phyloP scores from a whole-genome alignment of 2,888 invertebrate genomes.

The Acanthococcus lagerstroemiae region DNA sequence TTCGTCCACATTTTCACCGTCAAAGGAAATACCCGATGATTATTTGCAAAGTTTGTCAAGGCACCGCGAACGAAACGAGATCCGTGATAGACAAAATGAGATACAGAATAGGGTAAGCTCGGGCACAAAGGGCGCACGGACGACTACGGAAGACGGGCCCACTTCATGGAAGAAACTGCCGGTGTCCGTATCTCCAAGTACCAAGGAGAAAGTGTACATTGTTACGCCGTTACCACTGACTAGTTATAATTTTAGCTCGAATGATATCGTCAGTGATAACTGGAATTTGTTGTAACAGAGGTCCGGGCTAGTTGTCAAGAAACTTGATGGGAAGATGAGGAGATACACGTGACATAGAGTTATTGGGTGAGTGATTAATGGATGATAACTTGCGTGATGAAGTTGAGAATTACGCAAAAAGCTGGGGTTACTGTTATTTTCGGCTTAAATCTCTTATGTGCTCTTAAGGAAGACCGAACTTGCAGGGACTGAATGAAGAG shows the following conservation, averaged over 20 bases:
- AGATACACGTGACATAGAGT: too few species aligned
- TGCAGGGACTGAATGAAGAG: too few species aligned
- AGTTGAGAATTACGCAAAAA: too few species aligned
- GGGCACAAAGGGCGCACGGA: background rate
- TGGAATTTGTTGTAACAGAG: conserved; percentile 5
- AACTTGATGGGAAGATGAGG: too few species aligned
- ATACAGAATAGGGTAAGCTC: conserved; percentile 2
- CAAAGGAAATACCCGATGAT: conserved; percentile 68
- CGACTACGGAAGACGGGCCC: conserved; percentile 40
- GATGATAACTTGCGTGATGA: too few species aligned
- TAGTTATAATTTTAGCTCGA: conserved; percentile 18
- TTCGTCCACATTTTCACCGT: conserved; percentile 45
- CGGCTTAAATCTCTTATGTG: too few species aligned
- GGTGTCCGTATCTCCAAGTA: conserved; percentile 62
- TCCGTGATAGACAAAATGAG: background rate
- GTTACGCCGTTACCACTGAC: conserved; percentile 61
- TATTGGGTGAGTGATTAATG: too few species aligned
- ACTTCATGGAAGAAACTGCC: conserved; percentile 57
- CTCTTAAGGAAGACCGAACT: too few species aligned
- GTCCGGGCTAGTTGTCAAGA: too few species aligned
- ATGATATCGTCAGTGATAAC: conserved; percentile 10
- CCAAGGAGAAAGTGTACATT: conserved; percentile 70
- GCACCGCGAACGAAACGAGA: background rate
- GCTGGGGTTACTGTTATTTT: too few species aligned
- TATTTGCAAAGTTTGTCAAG: conserved; percentile 49